Conservation (phyloP, 2,113 vertebrate species). For the Opisthocomus hoazin region DNA sequence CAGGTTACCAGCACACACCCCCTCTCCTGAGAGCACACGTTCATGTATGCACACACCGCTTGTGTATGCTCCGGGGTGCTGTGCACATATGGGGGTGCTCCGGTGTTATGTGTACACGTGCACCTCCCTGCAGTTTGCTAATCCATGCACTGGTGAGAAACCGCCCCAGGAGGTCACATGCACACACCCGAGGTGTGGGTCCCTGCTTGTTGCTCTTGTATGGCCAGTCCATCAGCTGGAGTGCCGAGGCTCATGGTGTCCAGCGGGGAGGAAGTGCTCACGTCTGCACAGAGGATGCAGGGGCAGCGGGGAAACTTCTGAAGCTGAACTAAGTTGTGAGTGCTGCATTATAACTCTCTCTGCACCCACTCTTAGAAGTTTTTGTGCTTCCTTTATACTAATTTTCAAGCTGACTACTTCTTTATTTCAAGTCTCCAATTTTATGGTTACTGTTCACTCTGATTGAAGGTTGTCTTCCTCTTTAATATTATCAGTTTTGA, state of each 20-base stretch:
- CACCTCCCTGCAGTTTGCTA: not conserved
- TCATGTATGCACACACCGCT: not conserved
- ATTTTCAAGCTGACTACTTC: not conserved
- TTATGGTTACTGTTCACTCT: not conserved
- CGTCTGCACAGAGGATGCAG: not conserved
- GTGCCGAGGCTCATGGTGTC: not conserved
- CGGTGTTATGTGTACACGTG: not conserved
- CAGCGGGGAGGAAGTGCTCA: not conserved
- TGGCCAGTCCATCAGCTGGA: not conserved
- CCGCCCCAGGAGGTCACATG: not conserved
- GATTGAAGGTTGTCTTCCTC: not conserved
- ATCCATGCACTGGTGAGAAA: not conserved
- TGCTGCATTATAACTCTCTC: not conserved
- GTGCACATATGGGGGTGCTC: fast-evolving
- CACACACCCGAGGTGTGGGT: not conserved
- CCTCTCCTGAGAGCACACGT: not conserved
- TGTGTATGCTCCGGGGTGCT: not conserved
- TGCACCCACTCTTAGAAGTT: not conserved
- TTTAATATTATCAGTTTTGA: not conserved
- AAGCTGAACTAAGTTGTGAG: not conserved
- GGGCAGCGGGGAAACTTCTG: not conserved
- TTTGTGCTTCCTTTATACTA: not conserved
- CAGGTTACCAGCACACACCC: not conserved
- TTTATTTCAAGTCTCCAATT: not conserved
- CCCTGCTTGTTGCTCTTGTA: not conserved